A percentile compares a stretch with the other conserved stretches of the same genome.
Conservation (phyloP, 2,113 vertebrate genomes). For the Pluvialis apricaria region DNA sequence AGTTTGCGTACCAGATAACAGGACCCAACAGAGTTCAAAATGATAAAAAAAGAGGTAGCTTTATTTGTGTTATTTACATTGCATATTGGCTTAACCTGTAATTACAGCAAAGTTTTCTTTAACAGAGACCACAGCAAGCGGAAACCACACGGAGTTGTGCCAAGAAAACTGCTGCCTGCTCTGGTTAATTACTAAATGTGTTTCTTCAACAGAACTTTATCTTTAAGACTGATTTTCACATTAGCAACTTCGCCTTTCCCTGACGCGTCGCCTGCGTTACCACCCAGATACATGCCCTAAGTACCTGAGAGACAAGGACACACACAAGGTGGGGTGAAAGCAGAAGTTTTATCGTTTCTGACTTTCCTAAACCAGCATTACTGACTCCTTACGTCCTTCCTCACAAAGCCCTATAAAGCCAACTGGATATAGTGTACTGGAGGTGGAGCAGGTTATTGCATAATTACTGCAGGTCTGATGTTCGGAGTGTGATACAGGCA, state of each 20-base stretch:
- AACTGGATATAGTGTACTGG: accelerated
- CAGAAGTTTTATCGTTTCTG: not conserved
- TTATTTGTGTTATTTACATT: conserved; percentile 45
- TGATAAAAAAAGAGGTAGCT: not conserved
- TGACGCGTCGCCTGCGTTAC: accelerated
- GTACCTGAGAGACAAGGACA: too few species aligned
- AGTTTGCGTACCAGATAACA: not conserved
- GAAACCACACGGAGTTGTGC: conserved; percentile 23
- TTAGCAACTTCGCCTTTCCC: not conserved
- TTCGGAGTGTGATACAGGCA: accelerated
- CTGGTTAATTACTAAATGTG: conserved; percentile 6
- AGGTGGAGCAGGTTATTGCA: not conserved
- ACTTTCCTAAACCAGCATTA: not conserved
- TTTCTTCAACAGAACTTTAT: conserved; percentile 8
- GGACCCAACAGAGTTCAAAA: not conserved
- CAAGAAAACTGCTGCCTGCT: conserved; percentile 27
- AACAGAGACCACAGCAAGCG: conserved; percentile 27
- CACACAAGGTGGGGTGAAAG: not conserved
- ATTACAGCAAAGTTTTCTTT: conserved; percentile 48
- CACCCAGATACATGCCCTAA: accelerated
- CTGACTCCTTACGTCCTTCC: not conserved
- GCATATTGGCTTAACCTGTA: not conserved
- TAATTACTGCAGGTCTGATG: not conserved
- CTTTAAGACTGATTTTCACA: conserved; percentile 50
- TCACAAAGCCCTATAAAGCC: too few species aligned